Base-by-base conservation (phyloP, 2,888 invertebrate species). In the Malacosoma neustria region DNA sequence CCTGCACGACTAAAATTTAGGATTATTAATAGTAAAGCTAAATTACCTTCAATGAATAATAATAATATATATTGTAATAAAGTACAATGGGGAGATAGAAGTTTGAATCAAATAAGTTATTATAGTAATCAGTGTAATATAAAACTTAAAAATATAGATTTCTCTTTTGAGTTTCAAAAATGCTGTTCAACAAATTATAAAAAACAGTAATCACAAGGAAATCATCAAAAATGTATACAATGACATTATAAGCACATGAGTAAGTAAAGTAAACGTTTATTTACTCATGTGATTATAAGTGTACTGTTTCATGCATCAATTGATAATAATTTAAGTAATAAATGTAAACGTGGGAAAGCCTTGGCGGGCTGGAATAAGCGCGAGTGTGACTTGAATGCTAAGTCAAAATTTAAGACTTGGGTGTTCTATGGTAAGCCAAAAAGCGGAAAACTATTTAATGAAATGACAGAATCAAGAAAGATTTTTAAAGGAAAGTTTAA, bases 321-420 rank as follows among this genome's bases (percentile, higher is more conserved):
- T n/a, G n/a, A n/a, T n/a, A 30, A 11, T 30, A 11, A 30, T 3
- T 3, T 11, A 9, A 11, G 11, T 3, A 9, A 11, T n/a, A 11
- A 4, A 11, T 5, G 11, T 9, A 4, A 9, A 3, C 4, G 4
- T 30, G 4, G 4, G 3, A 30, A 9, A 1, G 4, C 4, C 4
- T 9, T n/a, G 11, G 4, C 4, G 4, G 11, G n/a, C 4, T 9
- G 4, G n/a, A 30, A 30, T 7, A 7, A 30, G n/a, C 4, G n/a
- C n/a, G n/a, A n/a, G n/a, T 4, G 11, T 9, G 4, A 9, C 3
- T 30, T 30, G 30, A 30, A 11, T 9, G 11, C 4, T 30, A 9
- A 4, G n/a, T 9, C n/a, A n/a, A n/a, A n/a, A n/a, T 49, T 46
- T 39, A 11, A 40, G 4, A 13, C 33, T 3, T 53, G 51, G 51